Evolutionary conservation across 2,113 vertebrate species (phyloP).

Genomic region (Laticauda colubrina): DNA sequence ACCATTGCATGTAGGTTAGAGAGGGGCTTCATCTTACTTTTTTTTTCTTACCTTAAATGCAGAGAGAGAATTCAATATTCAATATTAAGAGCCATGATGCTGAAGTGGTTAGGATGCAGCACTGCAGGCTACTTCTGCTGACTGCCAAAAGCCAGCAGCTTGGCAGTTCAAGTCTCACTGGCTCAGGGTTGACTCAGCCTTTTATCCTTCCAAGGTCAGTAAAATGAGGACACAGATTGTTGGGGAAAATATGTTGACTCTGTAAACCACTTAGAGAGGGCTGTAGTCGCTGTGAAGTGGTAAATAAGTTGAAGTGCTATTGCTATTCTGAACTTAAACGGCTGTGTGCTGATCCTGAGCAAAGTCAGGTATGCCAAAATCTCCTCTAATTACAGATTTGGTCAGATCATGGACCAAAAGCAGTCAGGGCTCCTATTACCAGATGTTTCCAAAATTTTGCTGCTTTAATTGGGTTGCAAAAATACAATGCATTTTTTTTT

Average conservation of each 20-base stretch:
- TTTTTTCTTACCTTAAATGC: not conserved
- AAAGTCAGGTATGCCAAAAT: not conserved
- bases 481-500: not conserved
- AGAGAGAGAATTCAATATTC: not conserved
- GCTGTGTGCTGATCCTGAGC: not conserved
- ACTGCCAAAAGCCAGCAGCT: too few species aligned
- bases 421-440: not conserved
- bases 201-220: too few species aligned
- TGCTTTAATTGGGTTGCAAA: not conserved
- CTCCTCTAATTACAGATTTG: not conserved
- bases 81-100: too few species aligned
- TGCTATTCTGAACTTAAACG: not conserved
- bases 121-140: too few species aligned
- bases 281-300: too few species aligned
- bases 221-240: too few species aligned
- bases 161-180: too few species aligned
- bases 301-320: too few species aligned
- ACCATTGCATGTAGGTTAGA: not conserved
- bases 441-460: not conserved
- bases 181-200: too few species aligned
- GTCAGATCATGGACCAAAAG: not conserved
- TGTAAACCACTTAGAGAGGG: too few species aligned
- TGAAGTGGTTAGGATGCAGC: too few species aligned
- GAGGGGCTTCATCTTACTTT: not conserved
- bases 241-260: too few species aligned